Evolutionary conservation across 2,797 vertebrate genomes (phyloP), one percentile per base, ranked within the genome.

Genomic region (Gobionotothen gibberifrons): DNA sequence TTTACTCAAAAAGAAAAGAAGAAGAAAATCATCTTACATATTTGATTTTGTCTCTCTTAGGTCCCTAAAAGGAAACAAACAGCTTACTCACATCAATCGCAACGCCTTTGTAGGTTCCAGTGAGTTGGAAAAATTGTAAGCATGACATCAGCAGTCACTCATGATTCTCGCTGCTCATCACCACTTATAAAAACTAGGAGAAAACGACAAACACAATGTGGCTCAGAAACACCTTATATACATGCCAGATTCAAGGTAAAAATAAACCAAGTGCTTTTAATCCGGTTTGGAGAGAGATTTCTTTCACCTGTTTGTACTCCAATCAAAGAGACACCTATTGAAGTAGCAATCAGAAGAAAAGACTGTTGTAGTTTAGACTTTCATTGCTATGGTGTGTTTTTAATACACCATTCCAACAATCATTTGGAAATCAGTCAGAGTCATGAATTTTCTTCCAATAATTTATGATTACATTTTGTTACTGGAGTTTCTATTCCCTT

Each of bases 81-180:
- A 91, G 75, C 93, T 96, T 71, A 85, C 82, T 82, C 78, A 85
- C 80, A 93, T 96, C 76, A 84, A 89, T 81, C 81, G 85, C 19
- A 72, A 90, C 7, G 94, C 95, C 79, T 96, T 95, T 75, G 77
- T 68, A 43, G 94, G 94, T 88, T 93, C 93, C 82, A 92, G 91
- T 87, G 92, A 91, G 86, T 93, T 94, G 79, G 80, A 91, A 78
- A 73, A 84, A 77, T 92, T 96, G 95, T 96, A 94, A 96, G 95
- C 87, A 89, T 88, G 81, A 87, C 83, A 80, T 81, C 62, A 71
- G 75, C 80, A 73, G 49, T 57, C 82, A 85, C 79, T 84, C 73
- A 59, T 79, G 65, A 83, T 84, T 90, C 85, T 82, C 55, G 58
- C 54, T 85, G 59, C n/a, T 83, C 71, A 74, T 78, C 74, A 65